Base-by-base conservation (phyloP, 37 sponge, comb jelly and placozoan species). In the Amphimedon queenslandica region DNA sequence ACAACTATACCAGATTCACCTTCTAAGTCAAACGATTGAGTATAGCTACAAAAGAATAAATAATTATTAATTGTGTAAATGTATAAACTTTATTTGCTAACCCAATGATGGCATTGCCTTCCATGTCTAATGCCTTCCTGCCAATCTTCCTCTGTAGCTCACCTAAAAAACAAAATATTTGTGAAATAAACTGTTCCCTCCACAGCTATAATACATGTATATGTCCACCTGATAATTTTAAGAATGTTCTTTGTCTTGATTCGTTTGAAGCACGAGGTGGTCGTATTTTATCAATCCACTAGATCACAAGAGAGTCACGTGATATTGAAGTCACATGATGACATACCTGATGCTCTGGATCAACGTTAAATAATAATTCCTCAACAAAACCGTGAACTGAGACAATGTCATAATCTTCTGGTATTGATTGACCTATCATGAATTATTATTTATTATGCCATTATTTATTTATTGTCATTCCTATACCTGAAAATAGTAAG, bases 211-310 rank as follows among this genome's bases (percentile, higher is more conserved):
- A 47, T 47, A 47, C 53, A 47, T 47, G 53, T 47, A 47, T 13
- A 47, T 47, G 53, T 47, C 8, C 53, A 84, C 84, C 81, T 38
- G 90, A 77, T 4, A 96, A 84, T 40, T 82, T 85, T 36, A 75
- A 64, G 51, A 96, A 92, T 33, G 89, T 69, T 13, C 78, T 67
- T 51, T 96, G 96, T 37, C 96, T 70, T 3, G 90, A 92, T 35
- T 96, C 93, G 56, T 96, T 96, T 2, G 93, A 92, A 2, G 93
- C 80, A 29, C 96, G 55, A 30, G 87, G 74, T 4, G 87, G 84
- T 33, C 96, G 64, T 8, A 96, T 89, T 42, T 82, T 85, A 76
- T 96, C 96, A 37, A 91, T 88, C 96, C 96, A 96, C 93, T 94
- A 63, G n/a, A n/a, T n/a, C n/a, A n/a, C n/a, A n/a, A 4, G 37